phyloP scores from a whole-genome alignment of 2,113 vertebrate genomes.

The Oryzias melastigma region DNA sequence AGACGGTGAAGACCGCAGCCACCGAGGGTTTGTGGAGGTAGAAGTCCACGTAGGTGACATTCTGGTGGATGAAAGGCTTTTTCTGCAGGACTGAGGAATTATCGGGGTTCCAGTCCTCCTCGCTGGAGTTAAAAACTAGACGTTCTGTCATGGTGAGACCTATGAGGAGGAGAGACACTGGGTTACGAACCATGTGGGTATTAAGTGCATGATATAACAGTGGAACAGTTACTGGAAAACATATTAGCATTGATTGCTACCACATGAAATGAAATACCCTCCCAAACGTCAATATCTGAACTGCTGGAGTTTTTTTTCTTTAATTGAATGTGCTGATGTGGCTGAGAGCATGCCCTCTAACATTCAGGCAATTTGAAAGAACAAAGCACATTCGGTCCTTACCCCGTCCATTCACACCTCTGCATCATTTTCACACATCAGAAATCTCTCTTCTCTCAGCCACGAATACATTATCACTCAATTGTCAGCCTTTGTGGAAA shows the following conservation, averaged over 20 bases:
- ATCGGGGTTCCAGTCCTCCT: slow-evolving; percentile 6
- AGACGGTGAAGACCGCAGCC: slow-evolving; percentile 83
- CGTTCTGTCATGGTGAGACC: slow-evolving; percentile 52
- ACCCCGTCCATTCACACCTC: neutral
- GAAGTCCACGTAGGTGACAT: slow-evolving; percentile 85
- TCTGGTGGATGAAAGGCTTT: slow-evolving; percentile 48
- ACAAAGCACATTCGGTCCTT: neutral
- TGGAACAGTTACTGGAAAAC: neutral
- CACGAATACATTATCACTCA: neutral
- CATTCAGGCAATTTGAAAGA: neutral
- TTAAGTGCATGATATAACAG: neutral
- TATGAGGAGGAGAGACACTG: slow-evolving; percentile 23
- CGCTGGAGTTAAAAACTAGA: slow-evolving; percentile 55
- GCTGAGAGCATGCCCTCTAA: slow-evolving; percentile 10
- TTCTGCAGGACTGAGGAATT: slow-evolving; percentile 22
- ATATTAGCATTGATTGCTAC: slow-evolving; percentile 10
- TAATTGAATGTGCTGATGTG: slow-evolving; percentile 10
- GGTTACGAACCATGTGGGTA: neutral
- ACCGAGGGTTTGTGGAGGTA: slow-evolving; percentile 86
- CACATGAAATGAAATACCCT: slow-evolving; percentile 18
- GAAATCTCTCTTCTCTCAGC: neutral
- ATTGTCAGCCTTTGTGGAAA: neutral
- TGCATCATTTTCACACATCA: neutral
- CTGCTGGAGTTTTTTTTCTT: slow-evolving; percentile 1
- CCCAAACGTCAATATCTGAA: slow-evolving; percentile 25